These are phyloP conservation scores for Neofelis nebulosa DNA, from an alignment of 2,113 vertebrate genomes.

Conservation along the genomic window DNA sequence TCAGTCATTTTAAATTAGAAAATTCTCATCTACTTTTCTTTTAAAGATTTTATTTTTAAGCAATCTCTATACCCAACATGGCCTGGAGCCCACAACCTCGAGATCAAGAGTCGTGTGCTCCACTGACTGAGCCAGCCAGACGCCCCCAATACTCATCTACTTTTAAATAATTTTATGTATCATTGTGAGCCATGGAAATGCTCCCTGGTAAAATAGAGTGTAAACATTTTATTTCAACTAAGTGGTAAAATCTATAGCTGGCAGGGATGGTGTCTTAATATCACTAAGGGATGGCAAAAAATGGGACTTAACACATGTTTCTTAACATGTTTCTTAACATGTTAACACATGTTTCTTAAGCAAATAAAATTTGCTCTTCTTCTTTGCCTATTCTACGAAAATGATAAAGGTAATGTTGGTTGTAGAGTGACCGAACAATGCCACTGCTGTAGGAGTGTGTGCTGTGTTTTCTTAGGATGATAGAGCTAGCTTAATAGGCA, in stretches of 20 bases:
- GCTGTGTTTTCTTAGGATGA: neutral
- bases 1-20: constrained; percentile 25
- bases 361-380: neutral
- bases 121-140: neutral
- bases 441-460: fast-evolving
- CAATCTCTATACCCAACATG: neutral
- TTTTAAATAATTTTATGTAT: neutral
- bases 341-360: neutral
- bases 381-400: neutral
- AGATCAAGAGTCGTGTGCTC: neutral
- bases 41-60: neutral
- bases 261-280: neutral
- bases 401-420: neutral
- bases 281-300: neutral
- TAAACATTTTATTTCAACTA: constrained; percentile 16
- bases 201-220: neutral
- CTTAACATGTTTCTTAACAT: no score
- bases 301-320: neutral
- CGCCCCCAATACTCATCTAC: neutral
- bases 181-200: neutral
- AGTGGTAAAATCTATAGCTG: neutral
- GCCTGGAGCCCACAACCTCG: neutral
- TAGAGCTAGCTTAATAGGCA: neutral
- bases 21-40: neutral
- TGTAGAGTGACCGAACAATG: neutral